Base-by-base conservation (phyloP, 1,140 invertebrate genomes). In the Anthonomus grandis region DNA sequence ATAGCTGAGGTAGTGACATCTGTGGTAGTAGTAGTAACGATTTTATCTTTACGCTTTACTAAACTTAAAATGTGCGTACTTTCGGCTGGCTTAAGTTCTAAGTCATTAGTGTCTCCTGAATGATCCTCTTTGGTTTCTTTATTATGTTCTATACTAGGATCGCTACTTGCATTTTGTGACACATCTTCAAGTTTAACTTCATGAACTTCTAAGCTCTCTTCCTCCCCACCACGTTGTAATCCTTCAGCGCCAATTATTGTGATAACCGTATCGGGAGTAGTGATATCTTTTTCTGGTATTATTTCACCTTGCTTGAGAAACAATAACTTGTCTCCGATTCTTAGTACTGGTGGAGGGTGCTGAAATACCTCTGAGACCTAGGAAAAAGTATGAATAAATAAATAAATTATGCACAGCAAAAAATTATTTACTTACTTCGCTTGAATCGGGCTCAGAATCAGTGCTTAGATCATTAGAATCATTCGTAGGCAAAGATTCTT, bases 171-270 rank as follows among this genome's bases (percentile, higher is more conserved):
- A 21, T 37, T 22, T 57, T 18, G 27, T n/a, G 22, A n/a, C 3
- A 8, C 42, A 27, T 2, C 13, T 38, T 51, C 31, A n/a, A 42
- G 42, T 6, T 51, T 57, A 3, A 47, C 42, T 48, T 71, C 63
- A 31, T 69, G 67, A 27, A 67, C 59, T 57, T 71, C 67, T 13
- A 62, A 62, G 17, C 70, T 68, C 8, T 68, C 66, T 46, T 71
- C 71, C 4, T 64, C 27, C 6, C 62, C 61, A 39, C 70, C 71
- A 38, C 70, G 61, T 64, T 75, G 72, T 6, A 75, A 59, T 17
- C 73, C 73, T 67, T 75, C 74, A 18, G 74, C 74, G 24, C 74
- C 74, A 23, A 75, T 70, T 13, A 75, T 65, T 34, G 73, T 75
- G 21, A 75, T 73, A 12, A 75, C 66, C 3, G 70, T 65, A 3